A percentile compares a stretch with the other conserved stretches of the same genome.
These are phyloP conservation scores for Dinothrombium tinctorium DNA, from an alignment of 1,140 invertebrate genomes.

Conservation along the genomic window DNA sequence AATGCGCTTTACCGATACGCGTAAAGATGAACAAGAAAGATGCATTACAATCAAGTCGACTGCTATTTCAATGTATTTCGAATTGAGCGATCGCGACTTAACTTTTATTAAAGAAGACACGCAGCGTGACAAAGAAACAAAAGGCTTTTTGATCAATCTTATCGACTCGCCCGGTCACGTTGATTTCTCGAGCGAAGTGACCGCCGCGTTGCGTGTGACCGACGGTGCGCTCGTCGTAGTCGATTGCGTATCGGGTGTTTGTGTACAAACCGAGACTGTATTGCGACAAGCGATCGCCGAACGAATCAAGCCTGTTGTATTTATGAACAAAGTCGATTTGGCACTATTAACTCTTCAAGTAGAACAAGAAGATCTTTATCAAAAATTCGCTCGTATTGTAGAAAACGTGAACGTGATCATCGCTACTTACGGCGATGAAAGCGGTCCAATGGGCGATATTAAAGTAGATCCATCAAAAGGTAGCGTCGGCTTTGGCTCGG, in stretches of 20 bases:
- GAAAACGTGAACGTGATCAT: constrained; percentile 99
- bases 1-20: constrained; percentile 94
- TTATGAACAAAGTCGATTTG: constrained; percentile 39
- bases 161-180: constrained; percentile 38
- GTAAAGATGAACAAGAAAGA: constrained; percentile 46
- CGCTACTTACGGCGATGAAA: constrained; percentile 91
- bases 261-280: constrained; percentile 37
- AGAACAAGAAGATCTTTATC: constrained; percentile 78
- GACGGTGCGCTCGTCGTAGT: constrained; percentile 36
- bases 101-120: constrained; percentile 19
- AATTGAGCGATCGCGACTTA: constrained; percentile 25
- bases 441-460: constrained; percentile 96
- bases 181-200: constrained; percentile 36
- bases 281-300: constrained; percentile 35
- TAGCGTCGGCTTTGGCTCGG: constrained; percentile 96
- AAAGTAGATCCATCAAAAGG: constrained; percentile 38
- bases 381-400: constrained; percentile 98
- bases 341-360: constrained; percentile 31
- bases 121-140: constrained; percentile 19
- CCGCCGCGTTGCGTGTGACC: constrained; percentile 35
- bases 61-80: constrained; percentile 33
- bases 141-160: constrained; percentile 33
- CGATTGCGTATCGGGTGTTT: constrained; percentile 35
- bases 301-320: constrained; percentile 34
- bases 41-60: constrained; percentile 99